Conservation (phyloP, 2,888 invertebrate genomes). For the Idaea straminata region DNA sequence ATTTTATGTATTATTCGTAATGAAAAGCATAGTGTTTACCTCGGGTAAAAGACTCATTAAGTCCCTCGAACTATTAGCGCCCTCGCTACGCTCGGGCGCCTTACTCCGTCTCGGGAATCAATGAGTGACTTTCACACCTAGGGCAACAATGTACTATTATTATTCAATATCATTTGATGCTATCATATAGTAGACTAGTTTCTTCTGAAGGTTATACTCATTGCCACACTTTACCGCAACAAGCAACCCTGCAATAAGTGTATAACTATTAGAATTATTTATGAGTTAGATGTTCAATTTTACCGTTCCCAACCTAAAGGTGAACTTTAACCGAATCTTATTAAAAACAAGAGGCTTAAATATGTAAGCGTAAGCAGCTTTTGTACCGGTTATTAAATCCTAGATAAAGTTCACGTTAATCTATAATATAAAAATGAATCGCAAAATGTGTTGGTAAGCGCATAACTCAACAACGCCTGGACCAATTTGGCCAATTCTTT, state of each 20-base stretch:
- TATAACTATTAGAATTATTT: neutral
- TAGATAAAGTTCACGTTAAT: neutral
- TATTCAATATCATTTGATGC: neutral
- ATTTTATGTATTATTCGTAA: too few relatives aligned
- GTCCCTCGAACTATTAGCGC: too few relatives aligned
- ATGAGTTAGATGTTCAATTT: neutral
- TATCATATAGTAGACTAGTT: neutral
- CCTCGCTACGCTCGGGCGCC: too few relatives aligned
- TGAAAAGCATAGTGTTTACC: too few relatives aligned
- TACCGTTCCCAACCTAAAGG: neutral
- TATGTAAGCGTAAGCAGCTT: neutral
- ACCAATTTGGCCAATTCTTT: too few relatives aligned
- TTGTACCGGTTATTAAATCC: neutral
- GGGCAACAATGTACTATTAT: too few relatives aligned
- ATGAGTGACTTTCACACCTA: too few relatives aligned
- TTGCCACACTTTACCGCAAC: constrained; percentile 15
- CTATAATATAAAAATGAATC: too few relatives aligned
- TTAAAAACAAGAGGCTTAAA: constrained; percentile 1
- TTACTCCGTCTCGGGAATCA: too few relatives aligned
- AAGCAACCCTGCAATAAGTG: constrained; percentile 9
- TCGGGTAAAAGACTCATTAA: too few relatives aligned
- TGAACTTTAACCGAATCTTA: neutral
- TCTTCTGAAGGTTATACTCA: constrained; percentile 12
- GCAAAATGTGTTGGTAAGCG: too few relatives aligned
- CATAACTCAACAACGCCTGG: too few relatives aligned